phyloP scores from a whole-genome alignment of 2,888 invertebrate genomes.

The Syrista parreyssii region DNA sequence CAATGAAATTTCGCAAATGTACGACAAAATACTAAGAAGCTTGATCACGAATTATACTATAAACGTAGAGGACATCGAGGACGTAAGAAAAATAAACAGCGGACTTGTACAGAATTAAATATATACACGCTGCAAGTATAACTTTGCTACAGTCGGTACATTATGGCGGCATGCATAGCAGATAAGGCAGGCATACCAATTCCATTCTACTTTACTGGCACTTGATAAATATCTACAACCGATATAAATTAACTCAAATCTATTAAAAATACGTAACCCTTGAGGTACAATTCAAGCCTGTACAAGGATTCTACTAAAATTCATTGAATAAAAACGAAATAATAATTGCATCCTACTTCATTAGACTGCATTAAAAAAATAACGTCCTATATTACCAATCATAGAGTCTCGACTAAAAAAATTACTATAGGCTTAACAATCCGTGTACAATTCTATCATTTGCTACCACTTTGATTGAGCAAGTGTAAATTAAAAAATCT shows the following conservation, averaged over 20 bases:
- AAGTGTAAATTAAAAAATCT: not conserved
- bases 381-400: too few relatives aligned
- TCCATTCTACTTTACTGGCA: not conserved
- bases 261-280: too few relatives aligned
- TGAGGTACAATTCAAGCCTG: too few relatives aligned
- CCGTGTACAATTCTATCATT: not conserved
- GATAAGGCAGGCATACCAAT: not conserved
- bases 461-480: not conserved
- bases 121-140: not conserved
- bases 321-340: too few relatives aligned
- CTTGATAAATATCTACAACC: not conserved
- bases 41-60: not conserved
- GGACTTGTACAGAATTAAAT: not conserved
- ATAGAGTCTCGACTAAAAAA: not conserved
- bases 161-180: not conserved
- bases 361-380: too few relatives aligned
- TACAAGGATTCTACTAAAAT: too few relatives aligned
- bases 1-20: not conserved
- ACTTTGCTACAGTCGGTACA: not conserved
- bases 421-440: not conserved
- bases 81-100: not conserved
- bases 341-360: too few relatives aligned
- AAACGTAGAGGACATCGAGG: not conserved
- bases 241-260: not conserved
- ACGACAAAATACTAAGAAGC: not conserved